A percentile compares a stretch with the other conserved stretches of the same genome.
Conservation (phyloP, 92 coral and sea anemone species). For the Phymanthus crucifer region DNA sequence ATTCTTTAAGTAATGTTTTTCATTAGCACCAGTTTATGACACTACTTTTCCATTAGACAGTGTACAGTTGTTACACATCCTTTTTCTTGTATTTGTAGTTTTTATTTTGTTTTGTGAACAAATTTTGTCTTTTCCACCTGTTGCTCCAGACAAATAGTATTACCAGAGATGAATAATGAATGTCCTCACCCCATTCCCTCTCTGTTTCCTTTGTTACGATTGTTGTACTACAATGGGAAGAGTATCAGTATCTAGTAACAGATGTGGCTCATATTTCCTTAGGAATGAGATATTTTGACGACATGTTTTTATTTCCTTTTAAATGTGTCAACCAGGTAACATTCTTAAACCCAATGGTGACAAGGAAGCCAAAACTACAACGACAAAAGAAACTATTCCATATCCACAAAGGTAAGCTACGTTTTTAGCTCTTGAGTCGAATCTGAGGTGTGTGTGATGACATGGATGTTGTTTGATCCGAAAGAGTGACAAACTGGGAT, state of each 20-base stretch:
- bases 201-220: conserved; percentile 11
- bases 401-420: conserved; percentile 86
- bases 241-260: neutral
- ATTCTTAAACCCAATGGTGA: conserved; percentile 97
- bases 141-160: conserved; percentile 9
- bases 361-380: conserved; percentile 90
- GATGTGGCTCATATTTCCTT: neutral
- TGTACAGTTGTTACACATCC: too few relatives aligned
- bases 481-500: too few relatives aligned
- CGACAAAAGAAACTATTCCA: conserved; percentile 98
- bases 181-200: conserved; percentile 20
- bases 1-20: too few relatives aligned
- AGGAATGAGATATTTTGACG: conserved; percentile 58
- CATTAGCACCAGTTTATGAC: too few relatives aligned
- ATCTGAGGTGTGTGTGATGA: neutral
- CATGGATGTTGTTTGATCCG: neutral
- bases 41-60: too few relatives aligned
- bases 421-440: neutral
- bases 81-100: neutral
- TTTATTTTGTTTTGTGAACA: conserved; percentile 4
- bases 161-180: conserved; percentile 40
- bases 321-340: conserved; percentile 96
- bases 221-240: conserved; percentile 13
- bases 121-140: conserved; percentile 12
- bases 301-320: conserved; percentile 95